Evolutionary conservation across 2,113 vertebrate genomes (phyloP), one percentile per base, ranked within the genome.

Genomic region (Manacus vitellinus): DNA sequence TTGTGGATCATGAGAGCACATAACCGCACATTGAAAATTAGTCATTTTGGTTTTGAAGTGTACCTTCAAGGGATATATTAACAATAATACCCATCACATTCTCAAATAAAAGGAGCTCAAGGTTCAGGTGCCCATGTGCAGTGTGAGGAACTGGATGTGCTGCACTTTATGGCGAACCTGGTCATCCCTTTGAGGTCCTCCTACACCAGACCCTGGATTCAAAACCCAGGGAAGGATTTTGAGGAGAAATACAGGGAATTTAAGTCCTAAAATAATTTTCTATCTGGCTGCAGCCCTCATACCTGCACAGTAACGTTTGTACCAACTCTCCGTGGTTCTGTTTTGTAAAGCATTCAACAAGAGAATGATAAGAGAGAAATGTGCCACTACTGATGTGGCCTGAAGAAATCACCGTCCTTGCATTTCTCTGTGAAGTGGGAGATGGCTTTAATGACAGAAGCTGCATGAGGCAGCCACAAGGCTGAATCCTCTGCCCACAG

Each of bases 241-340:
- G 41, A 49, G n/a, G 39, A 8, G 39, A 54, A 35, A 89, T 9
- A n/a, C 1, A 33, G 9, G 8, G 25, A 65, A 86, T 59, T 56
- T 28, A 62, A 72, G 8, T 11, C 10, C 14, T 62, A 25, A 73
- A 90, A 55, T 72, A 39, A 47, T 52, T 80, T 92, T n/a, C 27
- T 51, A 35, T 35, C 10, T 35, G 68, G 8, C 41, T 81, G n/a
- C 0, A 0, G 43, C 62, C 33, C 4, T 1, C 12, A 43, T 67
- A 31, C 37, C 13, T 70, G 22, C 31, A 47, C 30, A 39, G 22
- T 66, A 41, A 72, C 5, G 1, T 80, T 82, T 74, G 20, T 59
- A n/a, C 35, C 39, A 84, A 13, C 21, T 82, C 30, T 49, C 37
- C 14, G 20, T 19, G 22, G 30, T 37, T 85, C 49, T 77, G 18